Evolutionary conservation across 2,797 vertebrate species (phyloP).

Genomic region (Acanthurus lineatus): DNA sequence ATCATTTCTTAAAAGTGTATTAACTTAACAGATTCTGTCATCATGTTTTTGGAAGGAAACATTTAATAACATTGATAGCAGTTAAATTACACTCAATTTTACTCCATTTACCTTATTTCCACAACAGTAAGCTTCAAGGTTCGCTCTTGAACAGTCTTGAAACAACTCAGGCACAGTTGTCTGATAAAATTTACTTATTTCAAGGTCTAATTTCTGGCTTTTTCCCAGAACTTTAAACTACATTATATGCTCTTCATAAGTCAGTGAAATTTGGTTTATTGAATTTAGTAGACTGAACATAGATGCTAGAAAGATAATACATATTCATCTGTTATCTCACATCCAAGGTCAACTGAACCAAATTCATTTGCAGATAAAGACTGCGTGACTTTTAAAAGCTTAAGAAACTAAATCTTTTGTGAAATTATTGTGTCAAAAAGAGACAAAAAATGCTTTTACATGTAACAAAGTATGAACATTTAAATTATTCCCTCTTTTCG

Average conservation of each 20-base stretch:
- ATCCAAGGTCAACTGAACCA: not conserved
- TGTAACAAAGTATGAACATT: too few species aligned
- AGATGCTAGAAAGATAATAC: not conserved
- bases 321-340: not conserved
- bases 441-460: not conserved
- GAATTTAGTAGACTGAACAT: not conserved
- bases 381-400: not conserved
- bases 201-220: not conserved
- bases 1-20: not conserved
- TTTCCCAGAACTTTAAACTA: not conserved
- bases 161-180: not conserved
- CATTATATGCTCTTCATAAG: not conserved
- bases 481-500: not conserved
- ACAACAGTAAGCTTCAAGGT: not conserved
- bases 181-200: not conserved
- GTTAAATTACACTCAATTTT: not conserved
- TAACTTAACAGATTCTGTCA: not conserved
- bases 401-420: not conserved
- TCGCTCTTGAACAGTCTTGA: not conserved
- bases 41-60: not conserved
- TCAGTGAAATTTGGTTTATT: not conserved
- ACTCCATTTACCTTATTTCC: not conserved
- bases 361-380: too few species aligned
- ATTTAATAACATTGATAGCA: not conserved
- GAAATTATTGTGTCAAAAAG: not conserved